phyloP scores from a whole-genome alignment of 2,888 invertebrate genomes.

The Cantharis rufa region DNA sequence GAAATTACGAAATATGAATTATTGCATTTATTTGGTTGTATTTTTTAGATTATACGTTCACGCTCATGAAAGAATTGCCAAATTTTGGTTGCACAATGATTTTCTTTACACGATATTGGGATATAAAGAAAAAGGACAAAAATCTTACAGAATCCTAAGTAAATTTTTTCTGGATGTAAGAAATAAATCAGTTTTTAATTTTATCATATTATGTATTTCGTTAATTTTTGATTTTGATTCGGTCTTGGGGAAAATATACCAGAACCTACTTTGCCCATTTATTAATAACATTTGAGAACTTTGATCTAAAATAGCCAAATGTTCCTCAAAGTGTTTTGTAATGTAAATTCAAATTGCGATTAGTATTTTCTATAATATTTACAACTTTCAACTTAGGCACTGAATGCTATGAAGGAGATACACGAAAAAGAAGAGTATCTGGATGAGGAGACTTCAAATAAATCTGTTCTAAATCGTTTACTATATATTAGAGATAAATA shows the following conservation, averaged over 20 bases:
- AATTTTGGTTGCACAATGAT: slow-evolving; percentile 23
- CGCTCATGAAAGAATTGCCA: slow-evolving; percentile 11
- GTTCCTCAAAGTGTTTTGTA: too few relatives aligned
- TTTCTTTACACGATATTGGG: neutral
- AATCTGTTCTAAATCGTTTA: slow-evolving; percentile 34
- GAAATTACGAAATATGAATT: too few relatives aligned
- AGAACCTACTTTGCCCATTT: too few relatives aligned
- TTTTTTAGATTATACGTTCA: slow-evolving; percentile 13
- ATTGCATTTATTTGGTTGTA: neutral
- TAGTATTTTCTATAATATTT: too few relatives aligned
- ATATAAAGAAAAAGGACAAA: neutral
- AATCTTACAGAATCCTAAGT: neutral
- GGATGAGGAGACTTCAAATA: neutral
- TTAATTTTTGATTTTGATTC: too few relatives aligned
- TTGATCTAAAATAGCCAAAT: too few relatives aligned
- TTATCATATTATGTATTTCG: too few relatives aligned
- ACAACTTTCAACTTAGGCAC: neutral
- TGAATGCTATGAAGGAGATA: neutral
- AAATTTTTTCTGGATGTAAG: neutral
- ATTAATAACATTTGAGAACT: too few relatives aligned
- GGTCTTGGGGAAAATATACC: too few relatives aligned
- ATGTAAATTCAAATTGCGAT: too few relatives aligned
- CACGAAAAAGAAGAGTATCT: neutral
- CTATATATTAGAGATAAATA: slow-evolving; percentile 32
- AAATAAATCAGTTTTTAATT: neutral